Conservation (phyloP, 2,888 invertebrate genomes). For the Chymomyza caudatula region DNA sequence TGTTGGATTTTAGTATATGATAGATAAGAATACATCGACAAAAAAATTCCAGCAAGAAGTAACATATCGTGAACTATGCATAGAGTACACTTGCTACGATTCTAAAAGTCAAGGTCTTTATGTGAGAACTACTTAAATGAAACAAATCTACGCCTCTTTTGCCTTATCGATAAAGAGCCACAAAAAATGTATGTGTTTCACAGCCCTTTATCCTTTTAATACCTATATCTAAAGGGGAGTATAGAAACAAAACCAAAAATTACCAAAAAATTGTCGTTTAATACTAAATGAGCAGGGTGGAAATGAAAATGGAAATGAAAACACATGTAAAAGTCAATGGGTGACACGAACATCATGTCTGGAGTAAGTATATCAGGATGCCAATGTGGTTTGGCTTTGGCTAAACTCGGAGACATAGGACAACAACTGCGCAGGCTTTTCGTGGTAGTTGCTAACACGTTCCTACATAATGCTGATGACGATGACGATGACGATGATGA, state of each 20-base stretch:
- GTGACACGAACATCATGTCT: slow-evolving; percentile 25
- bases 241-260: not conserved
- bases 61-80: too few relatives aligned
- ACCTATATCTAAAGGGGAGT: not conserved
- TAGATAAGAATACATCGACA: too few relatives aligned
- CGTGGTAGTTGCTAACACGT: not conserved
- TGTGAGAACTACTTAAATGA: too few relatives aligned
- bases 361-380: slow-evolving; percentile 1
- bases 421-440: not conserved
- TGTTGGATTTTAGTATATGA: too few relatives aligned
- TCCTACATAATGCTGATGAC: not conserved
- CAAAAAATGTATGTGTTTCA: not conserved
- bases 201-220: not conserved
- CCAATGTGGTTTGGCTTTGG: slow-evolving; percentile 47
- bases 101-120: too few relatives aligned
- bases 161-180: not conserved
- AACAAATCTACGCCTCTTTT: not conserved
- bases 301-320: not conserved
- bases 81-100: too few relatives aligned
- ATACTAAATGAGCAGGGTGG: not conserved
- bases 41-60: too few relatives aligned
- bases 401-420: not conserved
- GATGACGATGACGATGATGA: slow-evolving; percentile 2
- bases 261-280: not conserved
- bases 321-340: slow-evolving; percentile 57